Base-by-base conservation (phyloP, 1,140 invertebrate species). In the Drosophila nannoptera region DNA sequence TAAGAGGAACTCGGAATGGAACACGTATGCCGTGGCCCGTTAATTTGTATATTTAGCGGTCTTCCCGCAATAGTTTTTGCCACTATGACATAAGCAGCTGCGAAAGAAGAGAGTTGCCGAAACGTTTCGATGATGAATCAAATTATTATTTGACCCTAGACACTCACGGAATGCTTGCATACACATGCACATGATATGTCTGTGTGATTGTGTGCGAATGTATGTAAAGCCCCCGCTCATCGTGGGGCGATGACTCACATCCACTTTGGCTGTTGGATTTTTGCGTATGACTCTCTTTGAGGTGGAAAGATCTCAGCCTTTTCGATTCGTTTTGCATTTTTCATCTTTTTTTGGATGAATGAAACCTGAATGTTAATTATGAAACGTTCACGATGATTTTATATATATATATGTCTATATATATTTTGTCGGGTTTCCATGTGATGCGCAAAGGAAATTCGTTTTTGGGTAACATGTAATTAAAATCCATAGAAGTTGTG, bases 81-180 rank as follows among this genome's bases (percentile, higher is more conserved):
- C 9, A 36, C 52, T 22, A 68, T 83, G 78, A 82, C 78, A 82
- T 82, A 82, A 83, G 75, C 78, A 63, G 55, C 46, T 68, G 69
- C 16, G 22, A 46, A 46, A 46, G 29, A 66, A 53, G n/a, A 58
- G 12, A 14, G 33, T 69, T 77, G 54, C 75, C 64, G 22, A 75
- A 71, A 69, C 56, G 59, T 14, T 65, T 68, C 48, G 68, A 71
- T 74, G 71, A 84, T 78, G 68, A 75, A 69, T 84, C 76, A 73
- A 73, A 46, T 38, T 53, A 56, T 45, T 45, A n/a, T 48, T 80
- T 78, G 75, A 78, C 75, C 72, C 61, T 56, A 48, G 40, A 60
- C 32, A 46, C 32, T 50, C 52, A 46, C 22, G 22, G 22, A 22
- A 22, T 22, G 22, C 53, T 8, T 32, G 32, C 4, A 5, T 16